Percentiles rank a stretch among this genome's conserved stretches.
Conservation (phyloP, 2,888 invertebrate genomes). For the Cryptocephalus primarius region DNA sequence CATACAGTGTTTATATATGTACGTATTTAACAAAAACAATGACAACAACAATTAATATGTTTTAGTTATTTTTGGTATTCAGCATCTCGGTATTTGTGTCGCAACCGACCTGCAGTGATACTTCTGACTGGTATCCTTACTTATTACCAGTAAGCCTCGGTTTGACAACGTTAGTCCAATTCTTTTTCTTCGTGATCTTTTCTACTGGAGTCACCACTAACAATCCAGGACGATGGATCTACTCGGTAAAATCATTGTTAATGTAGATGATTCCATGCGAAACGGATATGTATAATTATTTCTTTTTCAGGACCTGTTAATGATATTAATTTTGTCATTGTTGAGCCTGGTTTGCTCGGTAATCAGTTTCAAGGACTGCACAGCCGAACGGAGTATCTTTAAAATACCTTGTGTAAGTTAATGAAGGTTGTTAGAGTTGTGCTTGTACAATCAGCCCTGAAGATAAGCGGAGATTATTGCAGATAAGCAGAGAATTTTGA, state of each 20-base stretch:
- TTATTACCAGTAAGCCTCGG: constrained; percentile 8
- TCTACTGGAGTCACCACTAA: constrained; percentile 12
- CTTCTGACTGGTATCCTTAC: constrained; percentile 11
- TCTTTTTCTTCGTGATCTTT: constrained; percentile 13
- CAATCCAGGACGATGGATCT: constrained; percentile 16
- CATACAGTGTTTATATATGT: no score
- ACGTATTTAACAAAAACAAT: no score
- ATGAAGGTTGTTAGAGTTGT: no score
- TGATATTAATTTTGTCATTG: not conserved
- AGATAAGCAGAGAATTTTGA: not conserved
- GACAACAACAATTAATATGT: no score
- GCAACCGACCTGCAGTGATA: constrained; percentile 1
- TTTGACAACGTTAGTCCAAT: constrained; percentile 8
- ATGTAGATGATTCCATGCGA: not conserved
- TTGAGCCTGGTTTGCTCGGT: not conserved
- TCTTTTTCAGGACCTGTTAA: not conserved
- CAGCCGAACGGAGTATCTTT: no score
- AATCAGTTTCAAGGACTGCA: not conserved
- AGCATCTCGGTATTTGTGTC: no score
- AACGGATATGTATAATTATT: not conserved
- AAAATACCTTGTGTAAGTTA: no score
- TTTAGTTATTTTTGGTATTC: no score
- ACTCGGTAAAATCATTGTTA: constrained; percentile 8
- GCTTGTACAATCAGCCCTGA: not conserved
- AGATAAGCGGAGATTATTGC: no score